A percentile compares a stretch with the other conserved stretches of the same genome.
phyloP scores from a whole-genome alignment of 2,888 invertebrate genomes.

The Ganaspis brasiliensis region DNA sequence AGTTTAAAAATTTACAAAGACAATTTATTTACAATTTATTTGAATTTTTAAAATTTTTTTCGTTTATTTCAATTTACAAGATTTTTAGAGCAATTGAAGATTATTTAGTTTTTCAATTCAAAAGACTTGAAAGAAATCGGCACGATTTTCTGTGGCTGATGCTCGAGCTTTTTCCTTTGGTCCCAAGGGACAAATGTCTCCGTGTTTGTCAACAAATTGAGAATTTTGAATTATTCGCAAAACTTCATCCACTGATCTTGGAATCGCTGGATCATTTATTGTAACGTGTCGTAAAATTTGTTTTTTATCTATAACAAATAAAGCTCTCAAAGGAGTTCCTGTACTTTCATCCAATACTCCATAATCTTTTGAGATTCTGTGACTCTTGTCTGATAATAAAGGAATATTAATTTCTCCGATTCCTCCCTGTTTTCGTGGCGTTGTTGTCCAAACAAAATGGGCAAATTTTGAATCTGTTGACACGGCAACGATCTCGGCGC shows the following conservation, averaged over 20 bases:
- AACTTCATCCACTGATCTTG: constrained; percentile 95
- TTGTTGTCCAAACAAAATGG: constrained; percentile 68
- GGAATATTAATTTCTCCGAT: constrained; percentile 96
- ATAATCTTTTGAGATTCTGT: constrained; percentile 91
- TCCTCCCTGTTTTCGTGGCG: constrained; percentile 84
- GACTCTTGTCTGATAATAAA: constrained; percentile 94
- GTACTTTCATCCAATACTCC: constrained; percentile 93
- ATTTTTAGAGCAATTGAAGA: too few relatives aligned
- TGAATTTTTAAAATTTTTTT: too few relatives aligned
- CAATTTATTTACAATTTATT: too few relatives aligned
- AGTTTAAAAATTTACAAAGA: too few relatives aligned
- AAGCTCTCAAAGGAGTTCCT: constrained; percentile 94
- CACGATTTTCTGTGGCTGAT: not conserved
- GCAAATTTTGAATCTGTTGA: constrained; percentile 70
- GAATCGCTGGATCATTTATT: constrained; percentile 96
- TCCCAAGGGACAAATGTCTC: constrained; percentile 82
- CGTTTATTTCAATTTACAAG: too few relatives aligned
- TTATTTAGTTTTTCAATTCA: too few relatives aligned
- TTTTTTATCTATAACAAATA: constrained; percentile 94
- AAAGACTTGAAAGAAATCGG: constrained; percentile 41
- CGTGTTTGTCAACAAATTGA: constrained; percentile 95
- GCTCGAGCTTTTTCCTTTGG: constrained; percentile 44
- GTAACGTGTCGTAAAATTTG: constrained; percentile 95
- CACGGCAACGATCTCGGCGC: constrained; percentile 64
- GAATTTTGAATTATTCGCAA: constrained; percentile 96